A percentile compares a stretch with the other conserved stretches of the same genome.
Conservation (phyloP, 2,113 vertebrate species). For the Alligator sinensis region DNA sequence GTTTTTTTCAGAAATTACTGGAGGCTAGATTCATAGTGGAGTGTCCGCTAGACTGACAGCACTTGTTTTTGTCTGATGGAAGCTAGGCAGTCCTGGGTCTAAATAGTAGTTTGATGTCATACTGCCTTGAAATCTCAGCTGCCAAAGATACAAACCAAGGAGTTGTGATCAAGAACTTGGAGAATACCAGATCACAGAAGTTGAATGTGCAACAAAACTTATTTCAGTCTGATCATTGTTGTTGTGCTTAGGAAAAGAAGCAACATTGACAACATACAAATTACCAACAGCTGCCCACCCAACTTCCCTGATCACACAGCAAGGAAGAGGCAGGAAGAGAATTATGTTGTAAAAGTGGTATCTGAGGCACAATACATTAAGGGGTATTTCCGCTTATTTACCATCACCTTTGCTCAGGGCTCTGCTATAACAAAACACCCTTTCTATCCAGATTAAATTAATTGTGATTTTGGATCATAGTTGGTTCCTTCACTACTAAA, state of each 20-base stretch:
- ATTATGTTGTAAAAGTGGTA: not conserved
- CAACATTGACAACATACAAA: not conserved
- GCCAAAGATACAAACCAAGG: not conserved
- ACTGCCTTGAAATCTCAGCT: not conserved
- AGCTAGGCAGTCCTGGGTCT: too few relatives aligned
- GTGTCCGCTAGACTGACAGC: too few relatives aligned
- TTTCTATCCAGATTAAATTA: not conserved
- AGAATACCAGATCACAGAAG: too few relatives aligned
- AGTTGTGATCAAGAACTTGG: too few relatives aligned
- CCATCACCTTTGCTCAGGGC: not conserved
- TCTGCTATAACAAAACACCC: not conserved
- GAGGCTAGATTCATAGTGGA: not conserved
- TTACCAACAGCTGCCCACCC: not conserved
- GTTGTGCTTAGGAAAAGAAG: too few relatives aligned
- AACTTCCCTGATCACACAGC: not conserved
- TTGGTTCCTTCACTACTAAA: not conserved
- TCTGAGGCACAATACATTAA: not conserved
- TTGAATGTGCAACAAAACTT: too few relatives aligned
- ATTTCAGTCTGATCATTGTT: too few relatives aligned
- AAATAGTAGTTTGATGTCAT: not conserved
- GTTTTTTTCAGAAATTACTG: accelerated
- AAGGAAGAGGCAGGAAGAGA: not conserved
- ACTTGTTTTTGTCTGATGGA: too few relatives aligned
- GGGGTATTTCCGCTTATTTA: not conserved
- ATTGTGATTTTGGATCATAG: not conserved